A percentile compares a stretch with the other conserved stretches of the same genome.
Conservation (phyloP, 2,888 invertebrate genomes). For the Aleiodes alternator region DNA sequence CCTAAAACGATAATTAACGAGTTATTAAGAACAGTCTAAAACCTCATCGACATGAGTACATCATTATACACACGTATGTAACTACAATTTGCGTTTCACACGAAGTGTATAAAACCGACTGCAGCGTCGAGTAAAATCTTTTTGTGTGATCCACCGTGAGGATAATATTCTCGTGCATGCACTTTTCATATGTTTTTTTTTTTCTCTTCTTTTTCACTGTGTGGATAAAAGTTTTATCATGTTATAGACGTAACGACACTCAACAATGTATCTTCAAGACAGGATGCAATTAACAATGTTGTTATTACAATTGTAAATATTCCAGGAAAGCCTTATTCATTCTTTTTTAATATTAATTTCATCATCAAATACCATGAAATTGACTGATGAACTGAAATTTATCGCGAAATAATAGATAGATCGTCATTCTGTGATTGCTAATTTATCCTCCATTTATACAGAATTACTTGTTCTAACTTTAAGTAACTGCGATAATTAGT, state of each 20-base stretch:
- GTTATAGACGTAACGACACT: conserved; percentile 29
- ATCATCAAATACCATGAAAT: background rate
- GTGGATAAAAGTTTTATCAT: too few relatives aligned
- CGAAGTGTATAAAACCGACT: conserved; percentile 56
- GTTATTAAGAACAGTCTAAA: conserved; percentile 71
- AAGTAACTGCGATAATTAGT: too few relatives aligned
- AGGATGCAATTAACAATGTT: conserved; percentile 64
- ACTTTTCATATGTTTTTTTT: background rate
- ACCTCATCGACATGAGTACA: conserved; percentile 37
- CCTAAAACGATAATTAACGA: conserved; percentile 76
- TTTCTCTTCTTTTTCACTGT: conserved; percentile 1
- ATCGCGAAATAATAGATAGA: too few relatives aligned
- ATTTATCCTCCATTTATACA: background rate
- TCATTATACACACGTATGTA: conserved; percentile 37
- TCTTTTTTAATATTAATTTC: background rate
- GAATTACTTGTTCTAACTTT: too few relatives aligned
- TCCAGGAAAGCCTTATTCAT: conserved; percentile 4
- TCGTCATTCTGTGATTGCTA: background rate
- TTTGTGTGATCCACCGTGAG: conserved; percentile 29
- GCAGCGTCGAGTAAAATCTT: conserved; percentile 59
- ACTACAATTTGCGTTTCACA: conserved; percentile 66
- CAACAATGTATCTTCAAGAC: conserved; percentile 50
- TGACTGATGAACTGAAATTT: background rate
- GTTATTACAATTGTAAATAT: conserved; percentile 24
- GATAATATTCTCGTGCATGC: conserved; percentile 23